Conservation (phyloP, 2,888 invertebrate genomes). For the Drosophila nr. perissopoda region DNA sequence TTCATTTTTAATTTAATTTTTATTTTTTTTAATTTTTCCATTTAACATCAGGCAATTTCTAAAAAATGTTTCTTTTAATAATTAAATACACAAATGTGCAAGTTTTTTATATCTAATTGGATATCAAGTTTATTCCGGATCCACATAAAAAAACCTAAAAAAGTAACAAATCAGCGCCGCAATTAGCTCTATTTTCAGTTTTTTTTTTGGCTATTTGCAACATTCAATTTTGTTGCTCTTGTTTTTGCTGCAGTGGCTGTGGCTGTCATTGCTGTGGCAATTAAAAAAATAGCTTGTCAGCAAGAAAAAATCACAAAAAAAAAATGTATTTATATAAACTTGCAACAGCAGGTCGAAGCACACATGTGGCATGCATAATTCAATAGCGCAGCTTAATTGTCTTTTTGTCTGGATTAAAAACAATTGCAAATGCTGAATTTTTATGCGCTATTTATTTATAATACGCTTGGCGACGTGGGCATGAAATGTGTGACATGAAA, state of each 20-base stretch:
- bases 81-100: neutral
- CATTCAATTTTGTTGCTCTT: conserved; percentile 5
- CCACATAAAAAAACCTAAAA: neutral
- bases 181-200: conserved; percentile 38
- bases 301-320: conserved; percentile 4
- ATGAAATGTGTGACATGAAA: neutral
- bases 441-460: conserved; percentile 32
- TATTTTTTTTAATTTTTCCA: neutral
- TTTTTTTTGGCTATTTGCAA: conserved; percentile 19
- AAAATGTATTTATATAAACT: conserved; percentile 2
- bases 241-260: conserved; percentile 19
- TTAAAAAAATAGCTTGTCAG: conserved; percentile 53
- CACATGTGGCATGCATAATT: conserved; percentile 60
- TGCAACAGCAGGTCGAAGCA: conserved; percentile 29
- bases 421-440: conserved; percentile 58
- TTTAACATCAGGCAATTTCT: neutral
- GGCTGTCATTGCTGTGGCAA: conserved; percentile 46
- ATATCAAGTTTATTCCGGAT: conserved; percentile 33
- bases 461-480: neutral
- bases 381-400: conserved; percentile 65
- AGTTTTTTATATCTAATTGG: conserved; percentile 29
- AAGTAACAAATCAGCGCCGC: conserved; percentile 23
- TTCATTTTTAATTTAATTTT: neutral
- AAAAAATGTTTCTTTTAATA: neutral
- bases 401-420: conserved; percentile 64